phyloP scores from a whole-genome alignment of 2,113 vertebrate species.

The Corythaixoides concolor region DNA sequence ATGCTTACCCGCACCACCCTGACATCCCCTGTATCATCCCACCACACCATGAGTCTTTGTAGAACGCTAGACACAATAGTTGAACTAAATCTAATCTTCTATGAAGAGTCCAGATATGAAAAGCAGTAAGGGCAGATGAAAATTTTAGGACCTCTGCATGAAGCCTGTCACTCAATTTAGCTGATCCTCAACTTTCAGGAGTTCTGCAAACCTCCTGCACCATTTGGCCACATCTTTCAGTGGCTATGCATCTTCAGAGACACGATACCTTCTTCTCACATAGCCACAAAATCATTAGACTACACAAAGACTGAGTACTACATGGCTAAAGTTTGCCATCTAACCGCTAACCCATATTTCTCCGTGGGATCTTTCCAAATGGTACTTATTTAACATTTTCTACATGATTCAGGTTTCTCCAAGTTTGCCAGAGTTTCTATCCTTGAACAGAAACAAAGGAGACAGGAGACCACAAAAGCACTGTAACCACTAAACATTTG shows the following conservation, averaged over 20 bases:
- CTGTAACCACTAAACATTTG: slow-evolving; percentile 52
- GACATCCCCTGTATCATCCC: not conserved
- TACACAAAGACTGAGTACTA: not conserved
- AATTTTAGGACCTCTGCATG: not conserved
- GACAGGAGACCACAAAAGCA: slow-evolving; percentile 54
- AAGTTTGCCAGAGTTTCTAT: slow-evolving; percentile 53
- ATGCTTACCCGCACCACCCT: not conserved
- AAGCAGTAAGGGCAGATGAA: not conserved
- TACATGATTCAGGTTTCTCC: not conserved
- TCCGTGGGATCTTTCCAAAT: not conserved
- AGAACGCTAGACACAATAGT: not conserved
- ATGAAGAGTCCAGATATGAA: not conserved
- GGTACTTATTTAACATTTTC: not conserved
- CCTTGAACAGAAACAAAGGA: slow-evolving; percentile 44
- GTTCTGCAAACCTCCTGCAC: not conserved
- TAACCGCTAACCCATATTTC: not conserved
- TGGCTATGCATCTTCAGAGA: not conserved
- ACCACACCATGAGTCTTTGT: not conserved
- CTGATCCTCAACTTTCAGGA: not conserved
- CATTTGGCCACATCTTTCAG: not conserved
- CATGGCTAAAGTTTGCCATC: not conserved
- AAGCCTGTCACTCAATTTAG: not conserved
- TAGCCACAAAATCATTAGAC: not conserved
- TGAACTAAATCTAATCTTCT: not conserved
- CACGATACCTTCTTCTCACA: not conserved